Evolutionary conservation across 2,113 vertebrate species (phyloP), one percentile per base, ranked within the genome.

Genomic region (Xenotilapia caudafasciata): DNA sequence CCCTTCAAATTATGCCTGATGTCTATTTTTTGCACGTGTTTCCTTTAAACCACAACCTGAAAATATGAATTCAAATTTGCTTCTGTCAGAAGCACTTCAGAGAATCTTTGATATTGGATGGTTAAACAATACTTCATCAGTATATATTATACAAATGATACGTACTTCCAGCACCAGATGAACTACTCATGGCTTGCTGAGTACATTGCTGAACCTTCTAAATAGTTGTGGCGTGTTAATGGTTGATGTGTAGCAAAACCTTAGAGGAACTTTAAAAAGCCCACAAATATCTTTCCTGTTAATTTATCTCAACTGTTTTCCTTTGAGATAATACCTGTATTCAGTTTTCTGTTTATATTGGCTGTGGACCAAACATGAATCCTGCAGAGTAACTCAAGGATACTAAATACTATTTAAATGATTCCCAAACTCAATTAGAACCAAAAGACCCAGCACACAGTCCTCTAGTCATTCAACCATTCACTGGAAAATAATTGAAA

Each of bases 351-450:
- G 62, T 83, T 60, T 77, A 77, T 80, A 26, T 79, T 85, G n/a
- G 55, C 47, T 84, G 35, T 79, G 60, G 70, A 91, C 70, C 33
- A 5, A 79, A 33, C 28, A 45, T 82, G 56, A 85, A 88, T 84
- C 73, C 56, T 33, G 26, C 9, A 10, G 56, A 83, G 49, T 6
- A 73, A 73, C 51, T 42, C 31, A 17, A 40, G 65, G 26, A 58
- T 77, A 33, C 40, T 75, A 75, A 75, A 75, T 75, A 91, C 87
- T 83, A 80, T 79, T 81, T 58, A 91, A 90, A 90, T 91, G 65
- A 91, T 68, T 38, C 77, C 19, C 53, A 85, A 79, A 85, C 60
- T 83, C n/a, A 21, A 89, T 90, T 84, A 86, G 42, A 81, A 87
- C 82, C 7, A 38, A 77, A 60, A 83, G 9, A 87, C 42, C n/a